Conservation (phyloP, 2,888 invertebrate species). For the Leptarthrus brevirostris region DNA sequence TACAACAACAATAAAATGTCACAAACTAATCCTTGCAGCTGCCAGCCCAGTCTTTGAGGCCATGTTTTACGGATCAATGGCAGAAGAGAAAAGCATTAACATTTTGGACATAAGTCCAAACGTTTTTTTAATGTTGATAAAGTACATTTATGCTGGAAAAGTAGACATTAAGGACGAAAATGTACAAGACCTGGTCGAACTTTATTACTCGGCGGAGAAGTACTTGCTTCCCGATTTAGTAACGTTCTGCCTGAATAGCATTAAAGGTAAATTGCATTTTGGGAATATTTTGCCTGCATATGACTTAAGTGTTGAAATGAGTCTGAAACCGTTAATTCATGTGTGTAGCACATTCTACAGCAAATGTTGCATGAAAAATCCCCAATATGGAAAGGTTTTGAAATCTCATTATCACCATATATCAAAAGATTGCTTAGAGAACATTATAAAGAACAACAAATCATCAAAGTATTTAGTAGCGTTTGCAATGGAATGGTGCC, state of each 20-base stretch:
- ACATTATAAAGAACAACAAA: conserved; percentile 59
- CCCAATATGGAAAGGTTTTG: conserved; percentile 61
- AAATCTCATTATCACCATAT: conserved; percentile 64
- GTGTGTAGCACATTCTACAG: conserved; percentile 63
- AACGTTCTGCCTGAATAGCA: conserved; percentile 59
- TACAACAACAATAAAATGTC: conserved; percentile 73
- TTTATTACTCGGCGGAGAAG: conserved; percentile 66
- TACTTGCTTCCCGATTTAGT: conserved; percentile 63
- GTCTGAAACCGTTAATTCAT: conserved; percentile 61
- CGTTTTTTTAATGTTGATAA: conserved; percentile 65
- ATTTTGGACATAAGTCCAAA: conserved; percentile 66
- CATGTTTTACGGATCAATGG: conserved; percentile 87
- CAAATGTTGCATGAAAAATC: conserved; percentile 61
- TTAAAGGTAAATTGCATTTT: conserved; percentile 62
- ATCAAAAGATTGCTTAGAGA: conserved; percentile 64
- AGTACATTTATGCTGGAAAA: conserved; percentile 63
- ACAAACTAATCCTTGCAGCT: conserved; percentile 84
- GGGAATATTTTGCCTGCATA: conserved; percentile 64
- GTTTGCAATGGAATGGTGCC: conserved; percentile 65
- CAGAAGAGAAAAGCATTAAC: conserved; percentile 73
- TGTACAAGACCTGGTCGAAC: conserved; percentile 63
- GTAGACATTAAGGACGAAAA: conserved; percentile 60
- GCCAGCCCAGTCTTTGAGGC: conserved; percentile 90
- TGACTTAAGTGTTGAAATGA: conserved; percentile 64
- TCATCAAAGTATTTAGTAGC: conserved; percentile 60